Conservation (phyloP, 2,888 invertebrate species). For the Eudemis profundana region DNA sequence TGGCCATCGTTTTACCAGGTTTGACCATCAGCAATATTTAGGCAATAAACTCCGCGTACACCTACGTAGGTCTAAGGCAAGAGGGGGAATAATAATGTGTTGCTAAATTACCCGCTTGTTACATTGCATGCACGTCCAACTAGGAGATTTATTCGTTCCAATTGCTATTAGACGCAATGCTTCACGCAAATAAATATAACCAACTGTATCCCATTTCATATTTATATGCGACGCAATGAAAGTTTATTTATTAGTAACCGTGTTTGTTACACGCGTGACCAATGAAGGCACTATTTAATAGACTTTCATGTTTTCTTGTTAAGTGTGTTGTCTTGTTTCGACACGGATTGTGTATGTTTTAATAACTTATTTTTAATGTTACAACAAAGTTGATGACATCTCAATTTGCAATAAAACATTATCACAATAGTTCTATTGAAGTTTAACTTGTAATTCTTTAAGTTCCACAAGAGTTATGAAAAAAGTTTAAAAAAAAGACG, state of each 20-base stretch:
- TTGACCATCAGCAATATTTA: conserved; percentile 35
- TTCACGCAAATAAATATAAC: conserved; percentile 44
- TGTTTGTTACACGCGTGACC: conserved; percentile 7
- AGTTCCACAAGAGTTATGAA: no score
- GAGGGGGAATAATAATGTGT: conserved; percentile 49
- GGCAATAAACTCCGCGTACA: conserved; percentile 38
- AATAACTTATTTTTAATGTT: no score
- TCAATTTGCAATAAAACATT: no score
- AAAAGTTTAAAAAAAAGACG: no score
- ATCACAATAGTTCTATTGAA: no score
- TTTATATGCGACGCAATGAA: conserved; percentile 32
- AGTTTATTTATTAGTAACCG: conserved; percentile 28
- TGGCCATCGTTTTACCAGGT: conserved; percentile 6
- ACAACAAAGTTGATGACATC: no score
- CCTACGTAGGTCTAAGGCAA: conserved; percentile 39
- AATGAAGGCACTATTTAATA: background rate
- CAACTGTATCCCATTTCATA: conserved; percentile 33
- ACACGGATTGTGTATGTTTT: no score
- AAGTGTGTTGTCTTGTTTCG: no score
- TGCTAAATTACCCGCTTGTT: conserved; percentile 47
- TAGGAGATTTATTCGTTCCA: conserved; percentile 41
- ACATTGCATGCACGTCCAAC: conserved; percentile 44
- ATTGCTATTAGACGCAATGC: conserved; percentile 43
- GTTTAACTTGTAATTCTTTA: no score
- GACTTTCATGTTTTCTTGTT: background rate